phyloP scores from a whole-genome alignment of 2,113 vertebrate species.

The Eulemur macaco region DNA sequence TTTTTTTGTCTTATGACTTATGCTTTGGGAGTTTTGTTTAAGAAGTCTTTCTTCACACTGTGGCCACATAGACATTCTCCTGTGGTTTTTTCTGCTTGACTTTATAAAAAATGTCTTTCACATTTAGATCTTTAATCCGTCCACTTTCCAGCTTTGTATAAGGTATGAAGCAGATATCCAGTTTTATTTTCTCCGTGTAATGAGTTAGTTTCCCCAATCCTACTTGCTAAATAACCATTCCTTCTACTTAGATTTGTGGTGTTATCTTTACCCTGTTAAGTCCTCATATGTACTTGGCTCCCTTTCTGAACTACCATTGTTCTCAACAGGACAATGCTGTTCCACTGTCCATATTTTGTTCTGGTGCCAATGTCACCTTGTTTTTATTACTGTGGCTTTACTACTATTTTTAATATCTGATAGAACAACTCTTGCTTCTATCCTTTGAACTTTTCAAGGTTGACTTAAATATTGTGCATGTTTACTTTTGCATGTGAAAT shows the following conservation, averaged over 20 bases:
- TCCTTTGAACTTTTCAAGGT: background rate
- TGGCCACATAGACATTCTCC: background rate
- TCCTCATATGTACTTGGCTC: background rate
- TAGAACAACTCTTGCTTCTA: background rate
- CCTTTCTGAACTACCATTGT: background rate
- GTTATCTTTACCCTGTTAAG: background rate
- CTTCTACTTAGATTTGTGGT: background rate
- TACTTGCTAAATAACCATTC: background rate
- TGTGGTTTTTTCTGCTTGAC: background rate
- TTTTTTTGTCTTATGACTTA: background rate
- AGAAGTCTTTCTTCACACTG: background rate
- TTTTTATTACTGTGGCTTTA: background rate
- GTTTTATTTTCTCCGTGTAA: background rate
- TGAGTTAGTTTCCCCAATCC: background rate
- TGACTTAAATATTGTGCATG: background rate
- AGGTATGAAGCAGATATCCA: background rate
- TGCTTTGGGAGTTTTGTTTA: background rate
- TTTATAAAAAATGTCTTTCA: background rate
- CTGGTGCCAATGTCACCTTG: background rate
- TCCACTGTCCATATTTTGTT: background rate
- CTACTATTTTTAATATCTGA: background rate
- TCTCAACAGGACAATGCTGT: accelerated
- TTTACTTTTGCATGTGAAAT: conserved; percentile 1
- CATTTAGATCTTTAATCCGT: background rate
- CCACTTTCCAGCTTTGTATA: background rate